Evolutionary conservation across 1,140 invertebrate species (phyloP), one percentile per base, ranked within the genome.

Genomic region (Papilio glaucus): DNA sequence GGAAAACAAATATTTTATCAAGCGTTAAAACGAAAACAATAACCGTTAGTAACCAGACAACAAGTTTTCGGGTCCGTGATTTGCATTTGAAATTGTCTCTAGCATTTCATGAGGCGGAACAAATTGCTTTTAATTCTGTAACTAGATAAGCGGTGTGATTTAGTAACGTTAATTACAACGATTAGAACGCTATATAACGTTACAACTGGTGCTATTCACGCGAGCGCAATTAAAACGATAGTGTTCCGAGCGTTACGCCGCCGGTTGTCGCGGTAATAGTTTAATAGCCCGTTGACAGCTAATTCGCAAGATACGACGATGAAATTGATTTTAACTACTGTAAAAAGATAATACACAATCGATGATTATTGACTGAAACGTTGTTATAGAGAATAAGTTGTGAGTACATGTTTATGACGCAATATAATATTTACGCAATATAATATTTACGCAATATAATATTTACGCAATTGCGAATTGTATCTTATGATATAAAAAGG

Each of bases 141-240:
- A 85, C 77, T 76, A 84, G 85, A 84, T 84, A 86, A 84, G 74
- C 62, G 71, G 57, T 74, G 78, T 81, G 81, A 79, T 87, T 83
- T 80, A 77, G 74, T 18, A 77, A 75, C 74, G 72, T 75, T 82
- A 85, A 85, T 89, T 84, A 84, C 81, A 75, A 78, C 76, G 77
- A 85, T 85, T 87, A 83, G 75, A 72, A 39, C 67, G 33, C 39
- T 67, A 69, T 69, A 69, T 69, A 42, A 68, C 74, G 73, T 82
- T 81, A 76, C 71, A 80, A 79, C 63, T 62, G 73, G 69, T 68
- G 69, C 72, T 85, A 82, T 85, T 81, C 82, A 80, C 82, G 82
- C 83, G 72, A 82, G 77, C 73, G 76, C 77, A 77, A 85, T 86
- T 86, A 86, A 84, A 83, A 84, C 82, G 82, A 85, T 86, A 86